A percentile compares a stretch with the other conserved stretches of the same genome.
Conservation (phyloP, 2,888 invertebrate genomes). For the Eubasilissa splendida region DNA sequence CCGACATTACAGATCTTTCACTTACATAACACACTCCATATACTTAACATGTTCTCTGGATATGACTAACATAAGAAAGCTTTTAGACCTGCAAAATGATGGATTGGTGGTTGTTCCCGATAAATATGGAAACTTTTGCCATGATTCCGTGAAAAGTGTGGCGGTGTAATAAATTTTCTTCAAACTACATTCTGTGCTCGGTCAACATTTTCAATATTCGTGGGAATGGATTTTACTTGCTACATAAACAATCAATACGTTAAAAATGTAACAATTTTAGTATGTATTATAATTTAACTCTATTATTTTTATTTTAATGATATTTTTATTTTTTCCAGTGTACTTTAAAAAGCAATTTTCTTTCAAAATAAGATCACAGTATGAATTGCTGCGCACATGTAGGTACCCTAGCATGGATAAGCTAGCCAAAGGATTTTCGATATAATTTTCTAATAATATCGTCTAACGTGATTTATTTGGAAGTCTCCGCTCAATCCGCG, state of each 20-base stretch:
- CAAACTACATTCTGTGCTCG: too few species aligned
- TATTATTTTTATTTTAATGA: too few species aligned
- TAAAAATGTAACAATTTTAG: too few species aligned
- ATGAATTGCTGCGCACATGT: background rate
- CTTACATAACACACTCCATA: conserved; percentile 5
- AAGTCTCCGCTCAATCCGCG: conserved; percentile 25
- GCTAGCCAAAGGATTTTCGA: conserved; percentile 18
- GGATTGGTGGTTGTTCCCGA: conserved; percentile 3
- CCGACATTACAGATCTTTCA: conserved; percentile 6
- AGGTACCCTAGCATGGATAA: background rate
- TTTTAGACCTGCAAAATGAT: conserved; percentile 34
- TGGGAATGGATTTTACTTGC: too few species aligned
- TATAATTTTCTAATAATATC: conserved; percentile 32
- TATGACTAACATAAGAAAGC: conserved; percentile 35
- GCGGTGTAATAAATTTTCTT: too few species aligned
- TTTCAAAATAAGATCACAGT: too few species aligned
- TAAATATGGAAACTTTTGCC: conserved; percentile 2
- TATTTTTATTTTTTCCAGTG: too few species aligned
- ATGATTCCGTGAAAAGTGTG: too few species aligned
- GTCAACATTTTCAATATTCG: too few species aligned
- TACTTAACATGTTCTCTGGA: conserved; percentile 29
- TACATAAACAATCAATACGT: too few species aligned
- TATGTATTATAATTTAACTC: too few species aligned
- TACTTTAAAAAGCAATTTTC: background rate
- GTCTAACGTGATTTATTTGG: conserved; percentile 31